Conservation (phyloP, 2,113 vertebrate genomes). For the Redunca redunca region DNA sequence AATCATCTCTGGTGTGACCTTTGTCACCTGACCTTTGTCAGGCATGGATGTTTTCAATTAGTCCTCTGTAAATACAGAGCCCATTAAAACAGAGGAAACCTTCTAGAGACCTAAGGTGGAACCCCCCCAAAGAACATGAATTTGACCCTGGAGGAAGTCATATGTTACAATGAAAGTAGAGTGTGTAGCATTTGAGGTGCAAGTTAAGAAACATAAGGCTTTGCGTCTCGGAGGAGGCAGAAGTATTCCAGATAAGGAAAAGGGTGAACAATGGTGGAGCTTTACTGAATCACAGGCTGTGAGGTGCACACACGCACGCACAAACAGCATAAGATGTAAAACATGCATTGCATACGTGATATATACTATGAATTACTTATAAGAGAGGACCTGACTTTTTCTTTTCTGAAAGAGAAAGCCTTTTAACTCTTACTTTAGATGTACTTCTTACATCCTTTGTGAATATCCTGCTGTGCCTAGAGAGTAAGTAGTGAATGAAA, state of each 20-base stretch:
- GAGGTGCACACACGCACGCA: background rate
- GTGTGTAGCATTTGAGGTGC: background rate
- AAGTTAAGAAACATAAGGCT: background rate
- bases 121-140: background rate
- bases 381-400: background rate
- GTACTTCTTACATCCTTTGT: background rate
- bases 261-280: background rate
- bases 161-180: background rate
- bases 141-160: background rate
- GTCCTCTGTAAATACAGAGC: constrained; percentile 3
- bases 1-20: background rate
- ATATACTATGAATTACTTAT: background rate
- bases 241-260: background rate
- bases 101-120: background rate
- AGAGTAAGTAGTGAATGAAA: background rate
- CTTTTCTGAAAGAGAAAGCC: background rate
- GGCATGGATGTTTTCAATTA: constrained; percentile 21
- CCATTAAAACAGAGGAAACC: constrained; percentile 34
- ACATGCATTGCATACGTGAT: background rate
- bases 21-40: constrained; percentile 21
- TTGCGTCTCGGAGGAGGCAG: background rate
- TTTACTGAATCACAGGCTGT: background rate
- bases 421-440: background rate
- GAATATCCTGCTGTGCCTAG: background rate
- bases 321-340: background rate